A percentile compares a stretch with the other conserved stretches of the same genome.
Conservation (phyloP, 2,888 invertebrate genomes). For the Augiades crinisus region DNA sequence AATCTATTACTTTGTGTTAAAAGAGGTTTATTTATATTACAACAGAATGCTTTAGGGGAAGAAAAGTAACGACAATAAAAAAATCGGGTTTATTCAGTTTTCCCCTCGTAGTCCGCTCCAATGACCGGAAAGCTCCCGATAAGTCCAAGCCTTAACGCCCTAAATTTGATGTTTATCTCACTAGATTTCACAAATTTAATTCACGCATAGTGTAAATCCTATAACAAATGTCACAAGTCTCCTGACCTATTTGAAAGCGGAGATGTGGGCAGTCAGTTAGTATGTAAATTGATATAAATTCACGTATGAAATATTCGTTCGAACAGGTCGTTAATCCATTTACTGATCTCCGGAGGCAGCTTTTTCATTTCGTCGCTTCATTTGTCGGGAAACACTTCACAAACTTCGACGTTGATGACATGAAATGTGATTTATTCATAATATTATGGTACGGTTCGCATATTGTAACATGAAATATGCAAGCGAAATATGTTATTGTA, state of each 20-base stretch:
- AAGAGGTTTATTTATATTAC: not conserved
- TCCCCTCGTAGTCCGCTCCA: constrained; percentile 50
- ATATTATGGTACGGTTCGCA: no score
- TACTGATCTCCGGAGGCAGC: no score
- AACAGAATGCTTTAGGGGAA: constrained; percentile 8
- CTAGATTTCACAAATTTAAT: constrained; percentile 38
- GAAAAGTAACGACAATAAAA: constrained; percentile 45
- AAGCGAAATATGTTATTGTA: no score
- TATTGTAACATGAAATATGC: no score
- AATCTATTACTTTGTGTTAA: no score
- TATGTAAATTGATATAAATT: no score
- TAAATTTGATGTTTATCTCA: constrained; percentile 48
- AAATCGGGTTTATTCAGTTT: constrained; percentile 47
- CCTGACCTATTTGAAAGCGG: constrained; percentile 52
- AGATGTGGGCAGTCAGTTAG: constrained; percentile 44
- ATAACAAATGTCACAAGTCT: constrained; percentile 67
- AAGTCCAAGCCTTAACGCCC: constrained; percentile 52
- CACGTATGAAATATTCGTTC: no score
- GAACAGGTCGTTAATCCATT: no score
- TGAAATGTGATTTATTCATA: no score
- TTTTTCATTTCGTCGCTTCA: no score
- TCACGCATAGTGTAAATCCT: constrained; percentile 40
- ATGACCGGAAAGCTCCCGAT: constrained; percentile 65
- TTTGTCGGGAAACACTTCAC: no score
- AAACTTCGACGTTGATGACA: no score